phyloP scores from a whole-genome alignment of 2,113 vertebrate genomes.

The Nesoenas mayeri region DNA sequence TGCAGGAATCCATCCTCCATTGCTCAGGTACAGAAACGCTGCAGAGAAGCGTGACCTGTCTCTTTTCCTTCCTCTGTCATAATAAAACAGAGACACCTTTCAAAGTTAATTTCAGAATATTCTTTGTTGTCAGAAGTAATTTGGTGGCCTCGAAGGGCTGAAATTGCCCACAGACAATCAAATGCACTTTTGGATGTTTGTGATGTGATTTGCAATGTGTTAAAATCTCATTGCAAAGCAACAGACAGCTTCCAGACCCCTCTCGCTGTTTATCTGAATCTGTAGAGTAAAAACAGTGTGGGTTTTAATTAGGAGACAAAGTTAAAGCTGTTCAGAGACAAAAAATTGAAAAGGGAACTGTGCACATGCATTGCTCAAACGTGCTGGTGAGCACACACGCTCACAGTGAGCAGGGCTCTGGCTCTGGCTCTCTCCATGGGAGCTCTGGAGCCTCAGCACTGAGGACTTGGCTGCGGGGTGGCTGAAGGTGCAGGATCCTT shows the following conservation, averaged over 20 bases:
- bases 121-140: not conserved
- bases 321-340: not conserved
- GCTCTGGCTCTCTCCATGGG: not conserved
- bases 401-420: not conserved
- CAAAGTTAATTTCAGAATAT: not conserved
- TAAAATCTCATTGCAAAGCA: not conserved
- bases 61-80: not conserved
- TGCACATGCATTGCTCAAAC: rapidly evolving
- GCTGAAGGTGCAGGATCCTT: not conserved
- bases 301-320: constrained; percentile 24
- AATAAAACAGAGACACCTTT: not conserved
- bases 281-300: not conserved
- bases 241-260: not conserved
- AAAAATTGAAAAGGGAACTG: not conserved
- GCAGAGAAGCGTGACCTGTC: not conserved
- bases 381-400: rapidly evolving
- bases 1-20: not conserved
- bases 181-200: not conserved
- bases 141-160: not conserved
- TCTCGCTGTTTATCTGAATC: not conserved
- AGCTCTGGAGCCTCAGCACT: no score
- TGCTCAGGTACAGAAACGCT: not conserved
- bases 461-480: not conserved
- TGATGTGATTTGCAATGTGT: not conserved
- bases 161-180: not conserved